Evolutionary conservation across 1,140 invertebrate species (phyloP), one percentile per base, ranked within the genome.

Genomic region (Belonocnema kinseyi): DNA sequence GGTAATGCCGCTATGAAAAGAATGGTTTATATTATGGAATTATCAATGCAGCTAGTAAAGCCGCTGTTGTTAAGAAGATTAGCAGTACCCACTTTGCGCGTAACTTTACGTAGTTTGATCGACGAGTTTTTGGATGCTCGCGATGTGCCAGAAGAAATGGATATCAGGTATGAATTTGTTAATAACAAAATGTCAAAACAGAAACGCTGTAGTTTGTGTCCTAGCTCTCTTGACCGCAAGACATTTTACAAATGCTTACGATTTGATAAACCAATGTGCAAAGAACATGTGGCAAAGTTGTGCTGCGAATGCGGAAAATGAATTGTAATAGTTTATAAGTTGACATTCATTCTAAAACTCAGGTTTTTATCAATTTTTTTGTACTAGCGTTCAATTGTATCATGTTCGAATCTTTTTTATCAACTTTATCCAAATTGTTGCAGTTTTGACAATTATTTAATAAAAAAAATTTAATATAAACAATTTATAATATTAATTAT

Each of bases 191-290:
- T 76, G 70, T n/a, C 53, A 0, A 76, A 17, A 6, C 71, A 72
- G 50, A 56, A 56, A 7, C 75, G 75, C 54, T 76, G 75, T 17
- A 13, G 46, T 76, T 16, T 76, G 16, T 72, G 75, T 21, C 10
- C 70, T 70, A 6, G 10, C 21, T 56, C 52, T 10, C 6, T 54
- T 16, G 72, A 77, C 53, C 76, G 76, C 50, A 77, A 77, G 54
- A 17, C 8, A 17, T 17, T 40, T 77, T 17, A 74, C 13, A 77
- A 54, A 50, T 73, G 76, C 19, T 58, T 77, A 46, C 50, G 13
- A 16, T 61, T 26, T 16, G 26, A 40, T 16, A 56, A 56, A 21
- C 17, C 54, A 5, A 56, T 56, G 54, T 56, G 54, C 4, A 7
- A 11, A 13, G 54, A 61, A 16, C 21, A 33, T 61, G 58, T 14